Percentiles rank a stretch among this genome's conserved stretches.
Conservation (phyloP, 1,140 invertebrate species). For the Spodoptera litura region DNA sequence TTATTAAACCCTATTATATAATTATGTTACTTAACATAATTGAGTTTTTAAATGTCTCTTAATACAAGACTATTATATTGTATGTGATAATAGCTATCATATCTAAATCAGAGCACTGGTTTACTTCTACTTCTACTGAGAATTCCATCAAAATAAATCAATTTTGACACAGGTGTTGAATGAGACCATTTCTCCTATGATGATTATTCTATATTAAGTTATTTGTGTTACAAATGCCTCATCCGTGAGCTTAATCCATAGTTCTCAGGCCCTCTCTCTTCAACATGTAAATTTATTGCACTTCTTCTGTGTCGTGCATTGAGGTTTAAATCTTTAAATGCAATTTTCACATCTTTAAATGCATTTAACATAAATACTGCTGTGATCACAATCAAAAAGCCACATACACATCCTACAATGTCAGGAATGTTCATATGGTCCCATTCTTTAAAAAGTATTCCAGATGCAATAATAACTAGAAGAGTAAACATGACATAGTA, state of each 20-base stretch:
- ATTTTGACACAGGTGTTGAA: too few species aligned
- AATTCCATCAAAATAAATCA: too few species aligned
- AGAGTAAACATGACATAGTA: conserved; percentile 99
- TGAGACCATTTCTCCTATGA: too few species aligned
- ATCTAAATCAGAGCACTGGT: too few species aligned
- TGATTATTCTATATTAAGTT: too few species aligned
- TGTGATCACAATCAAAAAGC: conserved; percentile 94
- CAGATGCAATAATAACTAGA: conserved; percentile 95
- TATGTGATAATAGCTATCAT: too few species aligned
- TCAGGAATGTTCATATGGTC: conserved; percentile 90
- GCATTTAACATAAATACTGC: conserved; percentile 96
- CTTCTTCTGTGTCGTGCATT: conserved; percentile 62
- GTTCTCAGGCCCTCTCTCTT: conserved; percentile 24
- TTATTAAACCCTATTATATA: too few species aligned
- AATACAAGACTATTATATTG: too few species aligned
- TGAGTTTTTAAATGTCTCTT: too few species aligned
- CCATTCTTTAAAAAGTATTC: conserved; percentile 96
- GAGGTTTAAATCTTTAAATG: conserved; percentile 86
- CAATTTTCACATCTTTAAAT: conserved; percentile 94
- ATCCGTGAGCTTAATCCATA: conserved; percentile 10
- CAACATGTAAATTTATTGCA: conserved; percentile 32
- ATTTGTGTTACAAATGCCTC: conserved; percentile 6
- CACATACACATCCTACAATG: conserved; percentile 94
- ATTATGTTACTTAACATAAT: too few species aligned
- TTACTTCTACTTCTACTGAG: too few species aligned